These are phyloP conservation scores for Andrena hattorfiana DNA, from an alignment of 2,888 invertebrate species.

Conservation along the genomic window DNA sequence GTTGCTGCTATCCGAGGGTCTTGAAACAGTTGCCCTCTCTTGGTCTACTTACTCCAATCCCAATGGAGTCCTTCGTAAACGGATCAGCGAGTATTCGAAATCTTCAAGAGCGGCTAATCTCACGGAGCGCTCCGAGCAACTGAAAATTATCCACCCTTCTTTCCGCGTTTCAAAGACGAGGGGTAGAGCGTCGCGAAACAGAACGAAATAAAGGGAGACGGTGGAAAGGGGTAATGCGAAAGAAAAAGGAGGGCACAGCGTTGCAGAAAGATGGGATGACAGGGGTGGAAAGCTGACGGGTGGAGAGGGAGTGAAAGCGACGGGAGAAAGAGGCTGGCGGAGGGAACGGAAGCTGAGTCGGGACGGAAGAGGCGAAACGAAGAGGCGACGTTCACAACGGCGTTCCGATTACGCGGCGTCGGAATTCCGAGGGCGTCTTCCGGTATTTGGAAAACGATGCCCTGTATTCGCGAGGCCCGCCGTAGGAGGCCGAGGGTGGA, in stretches of 20 bases:
- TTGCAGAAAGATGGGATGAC: background rate
- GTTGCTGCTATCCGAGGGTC: too few relatives aligned
- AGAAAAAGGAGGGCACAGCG: background rate
- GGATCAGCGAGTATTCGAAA: too few relatives aligned
- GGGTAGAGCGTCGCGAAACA: background rate
- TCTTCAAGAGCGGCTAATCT: background rate
- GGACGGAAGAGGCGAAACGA: conserved; percentile 31
- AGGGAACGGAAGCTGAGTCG: conserved; percentile 4
- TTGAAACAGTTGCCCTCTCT: too few relatives aligned
- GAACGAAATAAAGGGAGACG: background rate
- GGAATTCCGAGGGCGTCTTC: conserved; percentile 77
- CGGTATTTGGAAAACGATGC: conserved; percentile 79
- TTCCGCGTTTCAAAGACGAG: background rate
- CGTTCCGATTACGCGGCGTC: conserved; percentile 71
- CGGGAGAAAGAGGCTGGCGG: conserved; percentile 1
- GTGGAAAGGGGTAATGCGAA: background rate
- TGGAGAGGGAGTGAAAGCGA: background rate
- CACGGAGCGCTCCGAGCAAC: background rate
- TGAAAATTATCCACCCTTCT: background rate
- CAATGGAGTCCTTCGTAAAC: too few relatives aligned
- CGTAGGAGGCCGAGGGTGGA: background rate
- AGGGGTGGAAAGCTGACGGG: background rate
- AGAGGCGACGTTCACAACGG: conserved; percentile 40
- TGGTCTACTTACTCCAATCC: too few relatives aligned
- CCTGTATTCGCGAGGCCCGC: conserved; percentile 68